A percentile compares a stretch with the other conserved stretches of the same genome.
Conservation (phyloP, 2,113 vertebrate species). For the Uria aalge region DNA sequence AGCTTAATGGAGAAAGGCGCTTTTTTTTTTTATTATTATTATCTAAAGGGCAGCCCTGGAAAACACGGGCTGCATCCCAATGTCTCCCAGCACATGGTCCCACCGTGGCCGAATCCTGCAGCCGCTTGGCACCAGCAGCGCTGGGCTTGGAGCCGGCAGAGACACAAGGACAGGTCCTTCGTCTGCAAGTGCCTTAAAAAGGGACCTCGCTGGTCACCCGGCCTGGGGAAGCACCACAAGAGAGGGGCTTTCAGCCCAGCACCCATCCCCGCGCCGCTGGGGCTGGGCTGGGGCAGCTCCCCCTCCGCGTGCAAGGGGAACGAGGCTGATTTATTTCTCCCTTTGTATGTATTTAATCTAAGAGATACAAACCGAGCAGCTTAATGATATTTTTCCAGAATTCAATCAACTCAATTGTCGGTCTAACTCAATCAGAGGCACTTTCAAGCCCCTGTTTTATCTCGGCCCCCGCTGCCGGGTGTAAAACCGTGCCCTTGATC, state of each 20-base stretch:
- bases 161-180: neutral
- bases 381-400: constrained; percentile 35
- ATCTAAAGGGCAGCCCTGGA: neutral
- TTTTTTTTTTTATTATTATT: neutral
- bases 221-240: neutral
- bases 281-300: neutral
- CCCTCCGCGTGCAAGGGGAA: neutral
- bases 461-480: neutral
- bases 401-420: constrained; percentile 27
- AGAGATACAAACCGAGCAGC: constrained; percentile 37
- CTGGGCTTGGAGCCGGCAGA: neutral
- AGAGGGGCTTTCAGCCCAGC: neutral
- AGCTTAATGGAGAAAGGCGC: neutral
- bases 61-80: neutral
- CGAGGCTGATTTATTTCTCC: neutral
- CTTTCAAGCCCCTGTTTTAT: constrained; percentile 42
- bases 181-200: neutral
- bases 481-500: constrained; percentile 13
- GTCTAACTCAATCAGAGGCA: constrained; percentile 35
- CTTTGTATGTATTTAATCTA: constrained; percentile 43
- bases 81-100: neutral
- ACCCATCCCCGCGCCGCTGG: accelerated
- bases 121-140: neutral
- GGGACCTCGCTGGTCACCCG: accelerated
- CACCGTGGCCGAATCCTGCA: accelerated